These are phyloP conservation scores for Acanthopleura granulata DNA, from an alignment of 2,888 invertebrate genomes.

Conservation along the genomic window DNA sequence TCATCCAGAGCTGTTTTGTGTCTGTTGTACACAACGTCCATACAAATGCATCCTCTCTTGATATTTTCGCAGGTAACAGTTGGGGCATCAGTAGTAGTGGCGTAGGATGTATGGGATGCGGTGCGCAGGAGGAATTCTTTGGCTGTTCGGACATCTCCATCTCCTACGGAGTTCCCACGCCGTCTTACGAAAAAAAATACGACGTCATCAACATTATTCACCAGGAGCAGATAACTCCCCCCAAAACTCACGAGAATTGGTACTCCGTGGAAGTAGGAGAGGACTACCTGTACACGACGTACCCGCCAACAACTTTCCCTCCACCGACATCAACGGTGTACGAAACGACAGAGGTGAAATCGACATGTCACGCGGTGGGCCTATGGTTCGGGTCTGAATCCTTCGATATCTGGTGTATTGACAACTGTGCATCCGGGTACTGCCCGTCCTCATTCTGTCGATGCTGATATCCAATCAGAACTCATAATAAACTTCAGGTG, in stretches of 20 bases:
- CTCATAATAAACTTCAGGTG: neutral
- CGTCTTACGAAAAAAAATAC: neutral
- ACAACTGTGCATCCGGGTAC: constrained; percentile 2
- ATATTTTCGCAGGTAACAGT: constrained; percentile 34
- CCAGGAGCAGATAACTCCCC: neutral
- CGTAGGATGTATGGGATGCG: constrained; percentile 34
- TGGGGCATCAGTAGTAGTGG: constrained; percentile 33
- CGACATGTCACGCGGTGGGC: constrained; percentile 7
- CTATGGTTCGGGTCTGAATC: neutral
- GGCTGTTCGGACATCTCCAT: constrained; percentile 39
- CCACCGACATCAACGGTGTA: neutral
- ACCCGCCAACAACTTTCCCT: neutral
- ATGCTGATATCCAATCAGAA: neutral
- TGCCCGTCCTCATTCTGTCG: constrained; percentile 6
- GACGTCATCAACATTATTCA: neutral
- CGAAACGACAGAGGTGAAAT: neutral
- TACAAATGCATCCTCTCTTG: neutral
- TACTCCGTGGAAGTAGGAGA: neutral
- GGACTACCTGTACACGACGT: neutral
- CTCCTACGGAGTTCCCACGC: neutral
- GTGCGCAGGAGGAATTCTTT: constrained; percentile 42
- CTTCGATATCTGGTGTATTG: constrained; percentile 1
- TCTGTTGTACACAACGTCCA: too few relatives aligned
- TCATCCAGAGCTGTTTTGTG: too few relatives aligned
- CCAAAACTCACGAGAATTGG: neutral